These are phyloP conservation scores for Eurytoma adleriae DNA, from an alignment of 2,888 invertebrate species.

Conservation along the genomic window DNA sequence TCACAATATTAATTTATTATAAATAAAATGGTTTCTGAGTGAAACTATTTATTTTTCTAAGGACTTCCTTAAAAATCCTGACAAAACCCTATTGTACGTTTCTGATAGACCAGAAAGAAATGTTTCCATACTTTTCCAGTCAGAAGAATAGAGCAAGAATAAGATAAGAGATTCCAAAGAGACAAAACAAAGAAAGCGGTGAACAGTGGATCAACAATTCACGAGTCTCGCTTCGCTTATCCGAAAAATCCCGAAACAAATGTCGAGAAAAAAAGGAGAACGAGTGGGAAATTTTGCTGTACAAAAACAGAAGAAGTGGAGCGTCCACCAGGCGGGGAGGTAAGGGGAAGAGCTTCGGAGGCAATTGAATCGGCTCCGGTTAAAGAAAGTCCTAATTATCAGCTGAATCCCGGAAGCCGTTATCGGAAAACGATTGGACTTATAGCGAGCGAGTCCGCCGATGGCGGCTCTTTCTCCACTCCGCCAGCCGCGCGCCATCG, in stretches of 20 bases:
- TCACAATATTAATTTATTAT: too few species aligned
- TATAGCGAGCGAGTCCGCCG: conserved; percentile 47
- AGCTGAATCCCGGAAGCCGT: conserved; percentile 61
- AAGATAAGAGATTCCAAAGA: too few species aligned
- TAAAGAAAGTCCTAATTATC: conserved; percentile 72
- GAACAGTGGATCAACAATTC: conserved; percentile 26
- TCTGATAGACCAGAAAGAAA: too few species aligned
- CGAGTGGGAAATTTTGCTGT: too few species aligned
- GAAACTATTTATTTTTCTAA: too few species aligned
- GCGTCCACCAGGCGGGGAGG: background rate
- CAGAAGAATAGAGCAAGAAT: too few species aligned
- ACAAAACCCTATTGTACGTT: too few species aligned
- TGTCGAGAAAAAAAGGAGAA: background rate
- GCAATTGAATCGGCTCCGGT: conserved; percentile 69
- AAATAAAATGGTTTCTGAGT: too few species aligned
- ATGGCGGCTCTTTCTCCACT: conserved; percentile 17
- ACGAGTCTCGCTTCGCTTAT: conserved; percentile 21
- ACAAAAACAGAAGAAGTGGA: background rate
- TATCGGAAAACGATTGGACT: conserved; percentile 72
- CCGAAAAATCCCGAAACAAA: conserved; percentile 11
- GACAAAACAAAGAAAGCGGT: background rate
- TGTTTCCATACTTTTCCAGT: too few species aligned
- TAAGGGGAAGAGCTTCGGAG: background rate
- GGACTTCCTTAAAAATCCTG: too few species aligned
- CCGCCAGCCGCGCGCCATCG: background rate